A percentile compares a stretch with the other conserved stretches of the same genome.
Conservation (phyloP, 2,113 vertebrate genomes). For the Corythoichthys haematopterus region DNA sequence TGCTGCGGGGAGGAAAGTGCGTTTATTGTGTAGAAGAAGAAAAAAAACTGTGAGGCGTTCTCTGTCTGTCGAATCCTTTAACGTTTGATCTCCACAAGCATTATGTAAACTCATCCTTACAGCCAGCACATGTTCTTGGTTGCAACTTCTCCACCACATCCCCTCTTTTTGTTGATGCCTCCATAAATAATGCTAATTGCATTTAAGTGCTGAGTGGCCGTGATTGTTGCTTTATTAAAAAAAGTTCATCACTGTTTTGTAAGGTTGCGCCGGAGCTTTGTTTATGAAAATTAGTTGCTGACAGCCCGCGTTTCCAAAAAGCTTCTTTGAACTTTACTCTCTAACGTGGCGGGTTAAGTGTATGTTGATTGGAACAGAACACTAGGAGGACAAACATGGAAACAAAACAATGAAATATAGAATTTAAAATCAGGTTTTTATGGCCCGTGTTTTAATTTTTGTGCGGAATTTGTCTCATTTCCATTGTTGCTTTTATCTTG, state of each 20-base stretch:
- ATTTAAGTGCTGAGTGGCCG: constrained; percentile 25
- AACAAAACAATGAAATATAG: too few species aligned
- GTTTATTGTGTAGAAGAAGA: constrained; percentile 21
- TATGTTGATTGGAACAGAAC: too few species aligned
- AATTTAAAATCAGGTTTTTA: too few species aligned
- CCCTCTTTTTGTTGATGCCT: constrained; percentile 23
- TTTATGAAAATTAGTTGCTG: background rate
- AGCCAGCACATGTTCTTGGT: constrained; percentile 21
- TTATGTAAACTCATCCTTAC: constrained; percentile 32
- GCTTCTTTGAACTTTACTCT: background rate
- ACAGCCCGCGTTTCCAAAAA: background rate
- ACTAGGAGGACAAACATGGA: too few species aligned
- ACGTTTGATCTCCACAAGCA: constrained; percentile 45
- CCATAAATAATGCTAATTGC: constrained; percentile 48
- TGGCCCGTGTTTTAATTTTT: background rate
- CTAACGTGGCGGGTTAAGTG: too few species aligned
- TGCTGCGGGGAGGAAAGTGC: constrained; percentile 19
- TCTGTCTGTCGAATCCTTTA: constrained; percentile 19
- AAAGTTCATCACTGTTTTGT: constrained; percentile 1
- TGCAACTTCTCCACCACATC: background rate
- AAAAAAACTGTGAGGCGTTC: constrained; percentile 29
- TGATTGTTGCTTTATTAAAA: constrained; percentile 17
- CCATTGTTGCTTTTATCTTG: constrained; percentile 35
- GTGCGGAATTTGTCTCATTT: constrained; percentile 24
- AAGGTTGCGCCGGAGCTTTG: background rate